phyloP scores from a whole-genome alignment of 2,888 invertebrate species.

The Schizotus pectinicornis region DNA sequence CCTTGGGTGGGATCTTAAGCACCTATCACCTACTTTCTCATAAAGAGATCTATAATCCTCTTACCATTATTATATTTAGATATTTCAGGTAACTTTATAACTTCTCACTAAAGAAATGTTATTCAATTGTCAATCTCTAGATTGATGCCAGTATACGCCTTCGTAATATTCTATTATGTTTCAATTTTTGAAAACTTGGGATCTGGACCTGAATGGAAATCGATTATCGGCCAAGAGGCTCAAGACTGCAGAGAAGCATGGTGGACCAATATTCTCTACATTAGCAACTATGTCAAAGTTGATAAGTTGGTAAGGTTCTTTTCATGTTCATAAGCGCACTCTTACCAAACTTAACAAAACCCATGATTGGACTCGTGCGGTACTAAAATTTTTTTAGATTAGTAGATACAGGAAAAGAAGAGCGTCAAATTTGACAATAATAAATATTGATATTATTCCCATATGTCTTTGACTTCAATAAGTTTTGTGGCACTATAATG shows the following conservation, averaged over 20 bases:
- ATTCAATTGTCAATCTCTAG: constrained; percentile 29
- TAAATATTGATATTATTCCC: too few species aligned
- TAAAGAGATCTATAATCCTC: constrained; percentile 55
- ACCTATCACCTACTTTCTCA: constrained; percentile 57
- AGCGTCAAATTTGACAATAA: too few species aligned
- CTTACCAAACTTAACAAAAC: too few species aligned
- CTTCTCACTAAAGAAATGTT: neutral
- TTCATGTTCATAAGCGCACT: too few species aligned
- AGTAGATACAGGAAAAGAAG: too few species aligned
- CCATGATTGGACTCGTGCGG: too few species aligned
- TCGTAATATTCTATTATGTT: constrained; percentile 64
- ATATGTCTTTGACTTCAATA: neutral
- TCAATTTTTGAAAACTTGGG: constrained; percentile 64
- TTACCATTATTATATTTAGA: constrained; percentile 61
- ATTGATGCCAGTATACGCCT: constrained; percentile 61
- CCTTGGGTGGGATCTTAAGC: constrained; percentile 64
- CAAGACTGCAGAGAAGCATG: constrained; percentile 64
- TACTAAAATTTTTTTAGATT: too few species aligned
- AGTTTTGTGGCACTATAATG: neutral
- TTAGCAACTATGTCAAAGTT: constrained; percentile 65
- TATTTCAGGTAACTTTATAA: constrained; percentile 61
- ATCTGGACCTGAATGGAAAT: constrained; percentile 66
- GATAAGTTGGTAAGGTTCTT: constrained; percentile 66
- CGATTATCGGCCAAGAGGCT: constrained; percentile 60
- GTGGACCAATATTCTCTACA: constrained; percentile 68